Evolutionary conservation across 2,888 invertebrate genomes (phyloP), one percentile per base, ranked within the genome.

Genomic region (Pachliopta kotzebuea): DNA sequence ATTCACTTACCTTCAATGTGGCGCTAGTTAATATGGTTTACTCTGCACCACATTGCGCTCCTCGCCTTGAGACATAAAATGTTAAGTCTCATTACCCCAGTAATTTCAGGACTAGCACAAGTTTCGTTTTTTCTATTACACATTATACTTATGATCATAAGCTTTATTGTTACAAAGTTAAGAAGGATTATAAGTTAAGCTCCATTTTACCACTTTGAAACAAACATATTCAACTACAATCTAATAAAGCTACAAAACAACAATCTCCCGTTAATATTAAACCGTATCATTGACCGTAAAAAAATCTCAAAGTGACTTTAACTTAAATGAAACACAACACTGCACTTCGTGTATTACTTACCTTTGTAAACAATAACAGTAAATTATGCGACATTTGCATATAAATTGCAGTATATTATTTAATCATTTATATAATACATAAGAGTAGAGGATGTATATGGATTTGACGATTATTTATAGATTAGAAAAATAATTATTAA

Each of bases 321-420:
- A 20, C 21, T 61, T 61, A 55, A 29, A 54, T 61, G 55, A 61
- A 61, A 61, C 60, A 60, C 54, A 45, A 45, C 55, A 55, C n/a
- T 37, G 50, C 50, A 52, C 50, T n/a, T 45, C 55, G 31, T 42
- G 42, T 42, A 52, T 50, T 52, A 62, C 57, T 52, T 62, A 56
- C 52, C 56, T 56, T 56, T 42, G 52, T 56, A 42, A 56, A 57
- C 37, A 31, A 20, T 62, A 57, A 50, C 50, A 45, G 45, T 61
- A 54, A 4, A 50, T 20, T 57, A 29, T 29, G 50, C 58, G 42
- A 54, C 31, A 58, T 63, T 54, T 63, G 53, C 63, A 62, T 55
- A 56, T 49, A 29, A 55, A 26, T 56, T 50, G 56, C 56, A 62
- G n/a, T 60, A n/a, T n/a, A 60, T 54, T 56, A 49, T 31, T n/a